These are phyloP conservation scores for Chrysolina haemoptera DNA, from an alignment of 2,888 invertebrate genomes.

Conservation along the genomic window DNA sequence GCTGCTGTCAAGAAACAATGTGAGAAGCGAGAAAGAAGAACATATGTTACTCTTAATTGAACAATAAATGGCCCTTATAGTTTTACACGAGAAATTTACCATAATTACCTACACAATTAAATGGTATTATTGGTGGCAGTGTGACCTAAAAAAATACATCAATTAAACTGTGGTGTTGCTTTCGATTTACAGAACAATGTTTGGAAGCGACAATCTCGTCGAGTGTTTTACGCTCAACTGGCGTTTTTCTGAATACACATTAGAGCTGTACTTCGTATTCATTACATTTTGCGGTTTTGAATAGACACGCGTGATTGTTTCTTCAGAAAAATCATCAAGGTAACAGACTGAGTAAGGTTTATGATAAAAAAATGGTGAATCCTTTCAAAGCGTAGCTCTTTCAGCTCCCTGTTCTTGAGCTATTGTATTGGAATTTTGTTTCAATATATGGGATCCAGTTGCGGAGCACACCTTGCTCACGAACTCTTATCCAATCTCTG, in stretches of 20 bases:
- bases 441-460: too few relatives aligned
- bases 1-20: constrained; percentile 24
- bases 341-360: too few relatives aligned
- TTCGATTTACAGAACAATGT: constrained; percentile 39
- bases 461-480: too few relatives aligned
- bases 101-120: constrained; percentile 44
- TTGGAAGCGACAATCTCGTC: constrained; percentile 24
- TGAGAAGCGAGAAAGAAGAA: constrained; percentile 36
- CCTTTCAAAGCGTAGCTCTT: too few relatives aligned
- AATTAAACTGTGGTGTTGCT: constrained; percentile 44
- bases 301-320: background rate
- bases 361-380: too few relatives aligned
- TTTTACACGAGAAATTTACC: constrained; percentile 41
- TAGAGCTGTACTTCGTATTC: background rate
- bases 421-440: too few relatives aligned
- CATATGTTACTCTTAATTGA: constrained; percentile 44
- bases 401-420: too few relatives aligned
- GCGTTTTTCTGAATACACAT: constrained; percentile 22
- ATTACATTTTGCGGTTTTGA: background rate
- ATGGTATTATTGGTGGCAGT: constrained; percentile 39
- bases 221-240: constrained; percentile 30
- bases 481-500: too few relatives aligned
- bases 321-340: too few relatives aligned
- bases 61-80: constrained; percentile 48
- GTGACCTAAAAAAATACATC: constrained; percentile 45